Conservation (phyloP, 2,888 invertebrate genomes). For the Spisula subtruncata region DNA sequence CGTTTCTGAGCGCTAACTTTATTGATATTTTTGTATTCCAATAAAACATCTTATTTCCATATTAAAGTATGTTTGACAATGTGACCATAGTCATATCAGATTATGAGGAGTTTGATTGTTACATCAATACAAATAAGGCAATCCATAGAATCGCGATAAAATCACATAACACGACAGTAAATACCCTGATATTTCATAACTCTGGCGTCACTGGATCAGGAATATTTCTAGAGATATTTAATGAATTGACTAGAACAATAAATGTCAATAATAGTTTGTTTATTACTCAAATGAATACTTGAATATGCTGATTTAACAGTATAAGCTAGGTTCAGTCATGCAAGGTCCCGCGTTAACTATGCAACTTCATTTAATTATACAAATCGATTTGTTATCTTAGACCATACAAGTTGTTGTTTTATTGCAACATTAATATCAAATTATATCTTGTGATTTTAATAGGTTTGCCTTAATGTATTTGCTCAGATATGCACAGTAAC, state of each 20-base stretch:
- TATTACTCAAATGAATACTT: not conserved
- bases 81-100: conserved; percentile 6
- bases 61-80: conserved; percentile 34
- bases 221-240: conserved; percentile 1
- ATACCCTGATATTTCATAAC: conserved; percentile 21
- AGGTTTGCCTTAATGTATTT: not conserved
- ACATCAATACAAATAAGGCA: not conserved
- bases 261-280: conserved; percentile 25
- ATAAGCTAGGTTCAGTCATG: not conserved
- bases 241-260: conserved; percentile 26
- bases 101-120: conserved; percentile 17
- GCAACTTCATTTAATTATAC: not conserved
- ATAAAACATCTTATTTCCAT: conserved; percentile 35
- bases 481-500: not conserved
- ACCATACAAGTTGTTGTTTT: not conserved
- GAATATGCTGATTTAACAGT: conserved; percentile 3
- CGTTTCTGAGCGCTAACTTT: not conserved
- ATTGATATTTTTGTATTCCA: not conserved
- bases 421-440: not conserved
- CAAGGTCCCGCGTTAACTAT: not conserved
- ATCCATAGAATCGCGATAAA: not conserved
- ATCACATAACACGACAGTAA: conserved; percentile 26
- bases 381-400: not conserved
- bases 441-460: not conserved
- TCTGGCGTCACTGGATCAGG: conserved; percentile 13